These are phyloP conservation scores for Steinernema carpocapsae DNA, from an alignment of 2,888 invertebrate genomes.

Conservation along the genomic window DNA sequence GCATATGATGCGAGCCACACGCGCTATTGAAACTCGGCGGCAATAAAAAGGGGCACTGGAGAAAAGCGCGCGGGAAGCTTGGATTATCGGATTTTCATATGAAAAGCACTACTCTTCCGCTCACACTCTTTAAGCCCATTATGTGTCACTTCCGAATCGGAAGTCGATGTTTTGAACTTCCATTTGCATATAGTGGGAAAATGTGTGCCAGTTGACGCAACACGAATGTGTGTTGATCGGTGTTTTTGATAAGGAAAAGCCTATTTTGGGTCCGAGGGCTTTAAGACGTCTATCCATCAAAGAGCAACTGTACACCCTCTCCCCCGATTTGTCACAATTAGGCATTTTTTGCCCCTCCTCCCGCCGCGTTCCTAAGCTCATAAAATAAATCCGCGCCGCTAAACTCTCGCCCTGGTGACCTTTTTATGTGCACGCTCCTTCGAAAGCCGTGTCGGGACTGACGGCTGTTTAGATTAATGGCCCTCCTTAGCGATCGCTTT, in stretches of 20 bases:
- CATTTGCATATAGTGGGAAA: not conserved
- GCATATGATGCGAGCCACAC: not conserved
- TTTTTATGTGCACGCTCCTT: slow-evolving; percentile 17
- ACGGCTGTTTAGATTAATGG: slow-evolving; percentile 33
- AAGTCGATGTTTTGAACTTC: not conserved
- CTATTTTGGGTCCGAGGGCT: too few relatives aligned
- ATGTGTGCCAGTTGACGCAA: not conserved
- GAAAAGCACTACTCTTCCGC: not conserved
- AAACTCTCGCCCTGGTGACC: not conserved
- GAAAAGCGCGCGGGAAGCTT: not conserved
- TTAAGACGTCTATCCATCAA: too few relatives aligned
- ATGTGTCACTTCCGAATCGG: not conserved
- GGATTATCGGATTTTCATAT: slow-evolving; percentile 34
- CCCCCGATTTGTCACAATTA: too few relatives aligned
- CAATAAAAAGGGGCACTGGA: not conserved
- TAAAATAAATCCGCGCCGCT: not conserved
- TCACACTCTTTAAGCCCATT: slow-evolving; percentile 11
- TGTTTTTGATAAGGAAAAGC: not conserved
- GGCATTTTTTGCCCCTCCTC: not conserved
- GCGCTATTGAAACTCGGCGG: not conserved
- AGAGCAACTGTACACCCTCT: too few relatives aligned
- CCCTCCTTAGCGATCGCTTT: not conserved
- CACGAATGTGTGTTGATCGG: not conserved
- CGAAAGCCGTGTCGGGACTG: slow-evolving; percentile 19
- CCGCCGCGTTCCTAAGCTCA: not conserved